phyloP scores from a whole-genome alignment of 2,888 invertebrate genomes.

The Apamea monoglypha region DNA sequence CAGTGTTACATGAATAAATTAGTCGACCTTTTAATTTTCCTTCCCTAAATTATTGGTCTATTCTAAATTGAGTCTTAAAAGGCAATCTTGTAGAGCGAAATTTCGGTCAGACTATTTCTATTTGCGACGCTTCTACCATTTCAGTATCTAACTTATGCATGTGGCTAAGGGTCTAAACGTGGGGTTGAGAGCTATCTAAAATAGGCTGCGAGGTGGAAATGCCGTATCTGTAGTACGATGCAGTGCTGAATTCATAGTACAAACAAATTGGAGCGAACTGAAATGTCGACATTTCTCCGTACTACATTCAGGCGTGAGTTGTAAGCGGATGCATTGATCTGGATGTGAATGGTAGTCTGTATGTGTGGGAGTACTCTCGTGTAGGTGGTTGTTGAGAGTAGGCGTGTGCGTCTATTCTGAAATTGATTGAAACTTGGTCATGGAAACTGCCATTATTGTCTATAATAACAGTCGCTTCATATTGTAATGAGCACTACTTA shows the following conservation, averaged over 20 bases:
- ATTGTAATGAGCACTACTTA: slow-evolving; percentile 17
- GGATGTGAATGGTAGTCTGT: slow-evolving; percentile 45
- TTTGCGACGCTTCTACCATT: slow-evolving; percentile 6
- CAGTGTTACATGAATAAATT: slow-evolving; percentile 17
- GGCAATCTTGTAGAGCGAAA: slow-evolving; percentile 15
- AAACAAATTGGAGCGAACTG: slow-evolving; percentile 12
- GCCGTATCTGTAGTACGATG: slow-evolving; percentile 34
- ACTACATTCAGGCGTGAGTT: slow-evolving; percentile 44
- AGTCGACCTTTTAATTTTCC: slow-evolving; percentile 24
- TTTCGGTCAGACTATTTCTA: slow-evolving; percentile 35
- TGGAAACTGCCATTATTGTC: slow-evolving; percentile 47
- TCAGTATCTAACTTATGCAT: slow-evolving; percentile 43
- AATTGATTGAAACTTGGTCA: slow-evolving; percentile 52
- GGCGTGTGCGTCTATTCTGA: slow-evolving; percentile 39
- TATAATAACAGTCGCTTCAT: slow-evolving; percentile 16
- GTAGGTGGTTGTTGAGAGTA: slow-evolving; percentile 11
- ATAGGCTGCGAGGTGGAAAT: slow-evolving; percentile 34
- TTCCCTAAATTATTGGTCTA: slow-evolving; percentile 14
- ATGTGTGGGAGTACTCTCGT: slow-evolving; percentile 32
- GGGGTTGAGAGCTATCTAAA: slow-evolving; percentile 35
- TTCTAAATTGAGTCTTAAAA: slow-evolving; percentile 31
- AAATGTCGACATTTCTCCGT: slow-evolving; percentile 34
- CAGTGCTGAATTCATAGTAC: slow-evolving; percentile 30
- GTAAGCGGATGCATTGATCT: slow-evolving; percentile 55
- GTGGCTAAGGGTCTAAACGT: slow-evolving; percentile 29